These are phyloP conservation scores for Melieria picta DNA, from an alignment of 2,888 invertebrate genomes.

Conservation along the genomic window DNA sequence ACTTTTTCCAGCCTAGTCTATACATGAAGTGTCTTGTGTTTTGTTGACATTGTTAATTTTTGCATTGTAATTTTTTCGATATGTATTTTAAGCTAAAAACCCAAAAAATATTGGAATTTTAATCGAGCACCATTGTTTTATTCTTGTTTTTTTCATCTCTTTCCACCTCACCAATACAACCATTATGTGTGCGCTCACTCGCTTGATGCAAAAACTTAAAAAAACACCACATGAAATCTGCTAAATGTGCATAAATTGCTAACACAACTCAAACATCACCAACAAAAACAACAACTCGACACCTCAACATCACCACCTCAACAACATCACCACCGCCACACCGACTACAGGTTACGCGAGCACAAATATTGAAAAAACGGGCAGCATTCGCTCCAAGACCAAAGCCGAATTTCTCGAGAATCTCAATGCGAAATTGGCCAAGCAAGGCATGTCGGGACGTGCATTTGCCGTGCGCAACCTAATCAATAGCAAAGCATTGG, in stretches of 20 bases:
- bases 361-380: constrained; percentile 65
- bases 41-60: too few relatives aligned
- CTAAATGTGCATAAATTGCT: neutral
- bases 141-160: too few relatives aligned
- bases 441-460: constrained; percentile 71
- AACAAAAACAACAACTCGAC: neutral
- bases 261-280: neutral
- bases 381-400: constrained; percentile 65
- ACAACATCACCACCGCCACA: constrained; percentile 20
- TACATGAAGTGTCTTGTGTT: too few relatives aligned
- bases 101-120: too few relatives aligned
- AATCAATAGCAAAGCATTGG: constrained; percentile 78
- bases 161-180: too few relatives aligned
- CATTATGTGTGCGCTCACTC: too few relatives aligned
- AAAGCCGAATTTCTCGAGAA: constrained; percentile 80
- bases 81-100: too few relatives aligned
- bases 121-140: too few relatives aligned
- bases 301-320: constrained; percentile 1
- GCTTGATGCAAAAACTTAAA: too few relatives aligned
- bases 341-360: constrained; percentile 61
- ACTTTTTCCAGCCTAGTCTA: too few relatives aligned
- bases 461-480: constrained; percentile 77
- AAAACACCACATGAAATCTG: too few relatives aligned
- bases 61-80: too few relatives aligned
- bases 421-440: constrained; percentile 80